phyloP scores from a whole-genome alignment of 2,113 vertebrate genomes.

The Poecilia latipinna region DNA sequence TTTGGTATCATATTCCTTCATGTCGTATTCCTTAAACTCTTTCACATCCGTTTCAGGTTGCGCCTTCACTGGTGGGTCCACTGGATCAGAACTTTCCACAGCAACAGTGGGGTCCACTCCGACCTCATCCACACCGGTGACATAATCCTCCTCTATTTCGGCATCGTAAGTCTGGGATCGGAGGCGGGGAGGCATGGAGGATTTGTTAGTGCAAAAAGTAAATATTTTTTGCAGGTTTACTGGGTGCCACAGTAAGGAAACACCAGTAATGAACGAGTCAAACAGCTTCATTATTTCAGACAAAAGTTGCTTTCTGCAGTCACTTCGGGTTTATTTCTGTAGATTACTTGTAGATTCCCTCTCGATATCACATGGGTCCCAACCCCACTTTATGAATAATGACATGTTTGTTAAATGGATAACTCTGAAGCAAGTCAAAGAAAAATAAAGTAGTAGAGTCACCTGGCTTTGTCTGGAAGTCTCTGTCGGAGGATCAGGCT shows the following conservation, averaged over 20 bases:
- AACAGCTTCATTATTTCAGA: not conserved
- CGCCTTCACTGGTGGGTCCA: slow-evolving; percentile 54
- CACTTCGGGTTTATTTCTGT: not conserved
- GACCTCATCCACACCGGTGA: slow-evolving; percentile 92
- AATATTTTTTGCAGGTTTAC: slow-evolving; percentile 6
- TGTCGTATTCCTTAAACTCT: slow-evolving; percentile 86
- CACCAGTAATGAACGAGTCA: not conserved
- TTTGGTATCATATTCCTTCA: slow-evolving; percentile 81
- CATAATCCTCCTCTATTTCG: slow-evolving; percentile 93
- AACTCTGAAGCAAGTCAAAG: not conserved
- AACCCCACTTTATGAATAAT: not conserved
- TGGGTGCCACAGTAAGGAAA: too few relatives aligned
- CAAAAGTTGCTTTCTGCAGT: not conserved
- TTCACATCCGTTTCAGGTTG: slow-evolving; percentile 81
- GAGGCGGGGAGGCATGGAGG: slow-evolving; percentile 16
- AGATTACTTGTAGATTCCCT: not conserved
- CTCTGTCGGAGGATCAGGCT: slow-evolving; percentile 82
- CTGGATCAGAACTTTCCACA: slow-evolving; percentile 61
- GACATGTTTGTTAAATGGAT: not conserved
- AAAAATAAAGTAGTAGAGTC: slow-evolving; percentile 53
- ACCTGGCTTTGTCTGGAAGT: slow-evolving; percentile 84
- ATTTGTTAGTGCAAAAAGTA: slow-evolving; percentile 36
- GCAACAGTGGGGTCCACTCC: slow-evolving; percentile 83
- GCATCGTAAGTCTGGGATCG: slow-evolving; percentile 84
- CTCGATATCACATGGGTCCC: not conserved